Base-by-base conservation (phyloP, 2,113 vertebrate genomes). In the Esox niger region DNA sequence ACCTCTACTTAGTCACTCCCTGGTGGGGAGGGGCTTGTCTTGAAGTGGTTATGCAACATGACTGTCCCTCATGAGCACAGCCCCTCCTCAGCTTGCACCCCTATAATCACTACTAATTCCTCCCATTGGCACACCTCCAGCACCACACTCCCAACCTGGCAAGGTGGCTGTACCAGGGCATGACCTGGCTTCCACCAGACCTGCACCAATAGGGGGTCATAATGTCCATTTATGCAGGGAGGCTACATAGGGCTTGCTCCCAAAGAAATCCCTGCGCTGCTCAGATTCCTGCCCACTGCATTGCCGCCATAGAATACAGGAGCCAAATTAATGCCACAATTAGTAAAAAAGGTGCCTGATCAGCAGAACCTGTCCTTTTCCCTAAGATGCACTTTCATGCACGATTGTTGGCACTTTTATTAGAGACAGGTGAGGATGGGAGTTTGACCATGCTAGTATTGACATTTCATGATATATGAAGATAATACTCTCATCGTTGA, bases 61-160 rank as follows among this genome's bases (percentile, higher is more conserved):
- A 17, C 79, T 75, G 75, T 43, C 49, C n/a, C n/a, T n/a, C n/a
- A n/a, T n/a, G 35, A 38, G 35, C 33, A 71, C 20, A 75, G 59
- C n/a, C 57, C 54, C 26, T 62, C 71, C 31, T 29, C 25, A 31
- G 3, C 31, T 11, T 23, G 20, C 55, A 69, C 65, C 61, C 21
- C 66, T 84, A 84, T 13, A 38, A 88, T 84, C 78, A 78, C 64
- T 78, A 82, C 78, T 81, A 79, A 85, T 83, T 67, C 74, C 26
- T 69, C 69, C 23, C 49, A 60, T 69, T 79, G 83, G 77, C 77
- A 76, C 35, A 2, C 62, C 2, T 74, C 82, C 74, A 70, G 56
- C 58, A 73, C 23, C 68, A 27, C 33, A 69, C 82, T 58, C 70
- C 68, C 71, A 63, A 64, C 56, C 66, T 57, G 79, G 62, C 49